phyloP scores from a whole-genome alignment of 2,113 vertebrate genomes.

The Paramisgurnus dabryanus region DNA sequence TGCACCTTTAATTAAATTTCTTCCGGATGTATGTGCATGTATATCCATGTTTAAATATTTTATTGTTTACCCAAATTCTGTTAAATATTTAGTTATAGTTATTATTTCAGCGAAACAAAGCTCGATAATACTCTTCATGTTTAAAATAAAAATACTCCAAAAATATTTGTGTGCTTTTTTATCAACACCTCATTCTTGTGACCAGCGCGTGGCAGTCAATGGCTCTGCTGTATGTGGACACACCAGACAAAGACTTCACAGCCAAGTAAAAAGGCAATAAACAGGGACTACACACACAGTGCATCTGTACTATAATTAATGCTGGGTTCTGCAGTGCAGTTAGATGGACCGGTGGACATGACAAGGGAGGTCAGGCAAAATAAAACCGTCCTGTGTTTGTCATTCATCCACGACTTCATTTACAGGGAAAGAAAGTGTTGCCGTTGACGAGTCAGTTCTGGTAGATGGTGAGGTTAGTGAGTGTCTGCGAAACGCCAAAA shows the following conservation, averaged over 20 bases:
- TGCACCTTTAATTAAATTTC: neutral
- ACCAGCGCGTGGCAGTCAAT: conserved; percentile 27
- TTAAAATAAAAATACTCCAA: conserved; percentile 33
- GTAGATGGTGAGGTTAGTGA: neutral
- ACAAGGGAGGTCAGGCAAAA: neutral
- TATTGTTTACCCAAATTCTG: neutral
- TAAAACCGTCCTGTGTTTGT: neutral
- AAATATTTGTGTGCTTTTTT: conserved; percentile 45
- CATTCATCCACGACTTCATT: conserved; percentile 12
- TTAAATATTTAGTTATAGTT: neutral
- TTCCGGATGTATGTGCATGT: neutral
- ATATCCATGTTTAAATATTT: neutral
- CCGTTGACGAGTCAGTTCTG: conserved; percentile 10
- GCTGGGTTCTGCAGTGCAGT: conserved; percentile 15
- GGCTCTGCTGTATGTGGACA: conserved; percentile 22
- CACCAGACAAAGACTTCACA: conserved; percentile 44
- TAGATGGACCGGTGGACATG: neutral
- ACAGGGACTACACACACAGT: conserved; percentile 17
- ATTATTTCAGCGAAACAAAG: conserved; percentile 34
- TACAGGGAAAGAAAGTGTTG: neutral
- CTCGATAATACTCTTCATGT: conserved; percentile 24
- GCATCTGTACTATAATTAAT: neutral
- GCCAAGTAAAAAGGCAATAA: conserved; percentile 36
- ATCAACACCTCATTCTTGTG: conserved; percentile 55
- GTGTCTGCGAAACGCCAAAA: neutral